Percentiles rank a stretch among this genome's conserved stretches.
phyloP scores from a whole-genome alignment of 2,888 invertebrate species.

The Therioaphis trifolii region DNA sequence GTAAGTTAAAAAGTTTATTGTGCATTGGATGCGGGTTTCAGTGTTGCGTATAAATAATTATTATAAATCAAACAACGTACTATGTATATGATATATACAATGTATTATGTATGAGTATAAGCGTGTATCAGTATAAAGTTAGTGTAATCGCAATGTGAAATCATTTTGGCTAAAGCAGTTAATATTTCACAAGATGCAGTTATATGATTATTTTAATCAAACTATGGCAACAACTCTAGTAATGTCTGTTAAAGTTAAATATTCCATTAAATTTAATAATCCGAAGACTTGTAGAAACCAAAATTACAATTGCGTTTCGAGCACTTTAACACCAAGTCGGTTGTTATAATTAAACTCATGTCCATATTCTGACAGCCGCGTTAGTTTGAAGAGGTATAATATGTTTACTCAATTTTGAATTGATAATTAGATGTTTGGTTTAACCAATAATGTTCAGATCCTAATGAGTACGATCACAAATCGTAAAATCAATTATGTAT shows the following conservation, averaged over 20 bases:
- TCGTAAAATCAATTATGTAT: no score
- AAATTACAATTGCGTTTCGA: constrained; percentile 5
- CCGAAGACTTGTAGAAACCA: constrained; percentile 15
- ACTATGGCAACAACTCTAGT: neutral
- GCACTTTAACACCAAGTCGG: constrained; percentile 20
- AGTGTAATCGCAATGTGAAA: neutral
- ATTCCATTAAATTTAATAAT: constrained; percentile 38
- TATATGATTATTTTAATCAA: constrained; percentile 19
- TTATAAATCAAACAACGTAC: neutral
- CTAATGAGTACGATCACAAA: no score
- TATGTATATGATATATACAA: neutral
- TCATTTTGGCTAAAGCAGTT: neutral
- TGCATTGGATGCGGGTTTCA: constrained; percentile 6
- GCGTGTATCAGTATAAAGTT: neutral
- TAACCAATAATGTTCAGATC: no score
- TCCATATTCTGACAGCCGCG: neutral
- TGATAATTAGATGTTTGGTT: no score
- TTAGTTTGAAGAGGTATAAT: constrained; percentile 16
- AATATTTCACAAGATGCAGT: neutral
- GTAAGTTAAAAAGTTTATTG: constrained; percentile 30
- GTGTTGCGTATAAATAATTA: neutral
- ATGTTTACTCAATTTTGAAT: neutral
- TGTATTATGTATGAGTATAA: neutral
- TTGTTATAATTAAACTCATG: constrained; percentile 16
- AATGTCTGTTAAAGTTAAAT: constrained; percentile 30